These are phyloP conservation scores for Neogobius melanostomus DNA, from an alignment of 2,113 vertebrate species.

Conservation along the genomic window DNA sequence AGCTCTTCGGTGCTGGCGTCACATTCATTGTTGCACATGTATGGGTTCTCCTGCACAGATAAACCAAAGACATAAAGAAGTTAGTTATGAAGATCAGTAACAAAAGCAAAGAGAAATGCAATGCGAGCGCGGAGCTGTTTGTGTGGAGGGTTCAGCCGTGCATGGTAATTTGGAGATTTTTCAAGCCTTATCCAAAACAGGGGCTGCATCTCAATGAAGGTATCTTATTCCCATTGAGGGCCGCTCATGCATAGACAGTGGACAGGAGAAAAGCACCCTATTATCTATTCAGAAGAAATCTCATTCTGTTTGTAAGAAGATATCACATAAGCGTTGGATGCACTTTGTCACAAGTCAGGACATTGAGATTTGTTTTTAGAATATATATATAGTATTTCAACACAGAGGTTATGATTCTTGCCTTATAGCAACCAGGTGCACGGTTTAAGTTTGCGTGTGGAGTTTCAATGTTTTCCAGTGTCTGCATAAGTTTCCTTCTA, in stretches of 20 bases:
- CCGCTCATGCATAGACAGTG: not conserved
- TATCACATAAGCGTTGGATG: too few species aligned
- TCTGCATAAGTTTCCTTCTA: too few species aligned
- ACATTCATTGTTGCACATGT: slow-evolving; percentile 99
- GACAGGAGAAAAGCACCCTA: not conserved
- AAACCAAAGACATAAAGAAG: not conserved
- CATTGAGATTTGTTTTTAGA: too few species aligned
- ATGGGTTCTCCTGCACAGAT: slow-evolving; percentile 88
- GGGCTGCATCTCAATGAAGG: slow-evolving; percentile 21
- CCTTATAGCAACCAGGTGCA: too few species aligned
- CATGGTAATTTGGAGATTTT: slow-evolving; percentile 16
- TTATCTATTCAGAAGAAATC: not conserved
- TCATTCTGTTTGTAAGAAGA: not conserved
- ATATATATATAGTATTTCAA: too few species aligned
- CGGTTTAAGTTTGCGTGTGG: too few species aligned
- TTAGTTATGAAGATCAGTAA: slow-evolving; percentile 15
- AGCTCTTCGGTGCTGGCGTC: slow-evolving; percentile 92
- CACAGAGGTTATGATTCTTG: too few species aligned
- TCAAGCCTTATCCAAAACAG: slow-evolving; percentile 16
- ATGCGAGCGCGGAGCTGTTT: not conserved
- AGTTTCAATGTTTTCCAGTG: too few species aligned
- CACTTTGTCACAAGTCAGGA: too few species aligned
- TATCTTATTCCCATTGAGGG: slow-evolving; percentile 2
- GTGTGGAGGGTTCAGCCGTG: slow-evolving; percentile 1
- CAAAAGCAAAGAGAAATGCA: slow-evolving; percentile 6